These are phyloP conservation scores for Eupleurogrammus muticus DNA, from an alignment of 2,797 vertebrate species.

Conservation along the genomic window DNA sequence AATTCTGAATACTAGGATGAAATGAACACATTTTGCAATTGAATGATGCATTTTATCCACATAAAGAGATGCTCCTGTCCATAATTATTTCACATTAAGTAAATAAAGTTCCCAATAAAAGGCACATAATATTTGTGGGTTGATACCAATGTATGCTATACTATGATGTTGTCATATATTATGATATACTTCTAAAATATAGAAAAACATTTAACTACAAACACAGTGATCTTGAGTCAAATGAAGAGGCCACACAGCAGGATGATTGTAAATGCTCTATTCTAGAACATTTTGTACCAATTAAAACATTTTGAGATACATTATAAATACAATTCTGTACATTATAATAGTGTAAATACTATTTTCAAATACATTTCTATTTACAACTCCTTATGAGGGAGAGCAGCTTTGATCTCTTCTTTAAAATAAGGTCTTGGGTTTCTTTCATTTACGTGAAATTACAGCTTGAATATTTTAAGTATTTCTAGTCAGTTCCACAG, in stretches of 20 bases:
- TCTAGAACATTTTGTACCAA: slow-evolving; percentile 96
- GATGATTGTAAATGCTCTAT: slow-evolving; percentile 89
- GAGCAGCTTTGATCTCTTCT: slow-evolving; percentile 92
- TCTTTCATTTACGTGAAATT: slow-evolving; percentile 80
- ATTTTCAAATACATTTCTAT: slow-evolving; percentile 91
- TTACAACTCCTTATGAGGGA: slow-evolving; percentile 89
- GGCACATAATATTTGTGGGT: no score
- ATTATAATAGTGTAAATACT: slow-evolving; percentile 91
- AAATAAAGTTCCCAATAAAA: neutral
- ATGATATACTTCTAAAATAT: neutral
- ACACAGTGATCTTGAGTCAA: slow-evolving; percentile 11
- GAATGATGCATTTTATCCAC: neutral
- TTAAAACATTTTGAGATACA: slow-evolving; percentile 91
- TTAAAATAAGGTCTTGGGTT: slow-evolving; percentile 89
- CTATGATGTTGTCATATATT: neutral
- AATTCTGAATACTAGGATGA: neutral
- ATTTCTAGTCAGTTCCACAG: slow-evolving; percentile 71
- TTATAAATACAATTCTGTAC: slow-evolving; percentile 99
- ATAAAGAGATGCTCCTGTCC: neutral
- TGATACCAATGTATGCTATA: neutral
- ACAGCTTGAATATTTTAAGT: slow-evolving; percentile 82
- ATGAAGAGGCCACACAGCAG: slow-evolving; percentile 62
- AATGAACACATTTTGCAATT: neutral
- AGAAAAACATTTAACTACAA: neutral
- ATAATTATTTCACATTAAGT: no score